Evolutionary conservation across 1,140 invertebrate genomes (phyloP).

Genomic region (Procambarus clarkii): DNA sequence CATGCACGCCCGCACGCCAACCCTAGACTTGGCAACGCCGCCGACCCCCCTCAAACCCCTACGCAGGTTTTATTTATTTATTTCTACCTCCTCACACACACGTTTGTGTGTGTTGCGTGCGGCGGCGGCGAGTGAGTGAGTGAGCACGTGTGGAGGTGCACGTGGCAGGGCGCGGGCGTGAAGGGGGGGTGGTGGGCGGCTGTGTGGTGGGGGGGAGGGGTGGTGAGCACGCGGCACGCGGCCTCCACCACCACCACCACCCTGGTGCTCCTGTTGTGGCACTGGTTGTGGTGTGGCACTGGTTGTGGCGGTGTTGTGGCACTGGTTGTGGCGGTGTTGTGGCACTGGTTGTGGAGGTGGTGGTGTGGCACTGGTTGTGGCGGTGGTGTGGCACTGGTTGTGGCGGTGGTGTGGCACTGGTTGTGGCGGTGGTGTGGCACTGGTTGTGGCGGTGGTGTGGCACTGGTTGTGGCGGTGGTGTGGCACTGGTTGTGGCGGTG

Average conservation of each 20-base stretch:
- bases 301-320: too few relatives aligned
- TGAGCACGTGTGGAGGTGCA: conserved; percentile 52
- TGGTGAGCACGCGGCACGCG: conserved; percentile 58
- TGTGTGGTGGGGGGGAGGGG: conserved; percentile 20
- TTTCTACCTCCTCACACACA: too few relatives aligned
- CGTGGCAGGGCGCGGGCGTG: conserved; percentile 36
- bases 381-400: too few relatives aligned
- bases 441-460: too few relatives aligned
- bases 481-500: too few relatives aligned
- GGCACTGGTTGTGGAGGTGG: too few relatives aligned
- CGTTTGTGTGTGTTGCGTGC: background rate
- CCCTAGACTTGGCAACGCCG: conserved; percentile 58
- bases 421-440: too few relatives aligned
- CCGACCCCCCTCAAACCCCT: background rate
- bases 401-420: too few relatives aligned
- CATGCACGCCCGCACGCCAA: background rate
- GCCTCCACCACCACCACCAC: conserved; percentile 25
- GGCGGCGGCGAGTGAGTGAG: background rate
- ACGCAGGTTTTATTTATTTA: background rate
- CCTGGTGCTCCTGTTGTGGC: background rate
- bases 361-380: too few relatives aligned
- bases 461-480: too few relatives aligned
- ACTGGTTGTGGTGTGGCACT: too few relatives aligned
- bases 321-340: too few relatives aligned
- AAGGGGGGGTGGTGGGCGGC: background rate